Evolutionary conservation across 2,113 vertebrate species (phyloP).

Genomic region (Gavia stellata): DNA sequence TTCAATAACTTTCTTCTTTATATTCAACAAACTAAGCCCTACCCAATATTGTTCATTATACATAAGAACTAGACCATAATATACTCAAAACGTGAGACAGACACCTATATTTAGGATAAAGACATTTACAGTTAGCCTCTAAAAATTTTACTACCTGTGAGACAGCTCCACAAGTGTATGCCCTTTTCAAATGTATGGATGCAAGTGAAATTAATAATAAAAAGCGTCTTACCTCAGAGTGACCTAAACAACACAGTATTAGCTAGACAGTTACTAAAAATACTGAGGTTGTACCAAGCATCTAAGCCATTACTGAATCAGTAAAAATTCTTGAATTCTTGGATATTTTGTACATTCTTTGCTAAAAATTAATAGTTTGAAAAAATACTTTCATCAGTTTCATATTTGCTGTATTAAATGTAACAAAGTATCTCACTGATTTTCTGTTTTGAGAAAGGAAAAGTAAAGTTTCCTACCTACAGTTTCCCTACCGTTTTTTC

Average conservation of each 20-base stretch:
- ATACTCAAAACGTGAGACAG: not conserved
- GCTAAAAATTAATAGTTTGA: not conserved
- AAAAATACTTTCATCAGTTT: not conserved
- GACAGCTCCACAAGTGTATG: not conserved
- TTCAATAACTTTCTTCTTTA: not conserved
- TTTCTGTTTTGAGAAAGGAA: not conserved
- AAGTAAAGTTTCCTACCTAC: not conserved
- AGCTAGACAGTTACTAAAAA: not conserved
- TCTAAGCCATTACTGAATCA: not conserved
- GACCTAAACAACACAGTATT: not conserved
- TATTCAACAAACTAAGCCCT: not conserved
- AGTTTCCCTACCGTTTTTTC: not conserved
- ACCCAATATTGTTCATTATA: not conserved
- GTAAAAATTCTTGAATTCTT: not conserved
- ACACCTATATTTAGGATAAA: not conserved
- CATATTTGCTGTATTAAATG: not conserved
- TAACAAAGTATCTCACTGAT: not conserved
- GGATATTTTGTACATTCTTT: not conserved
- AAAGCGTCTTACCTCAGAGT: not conserved
- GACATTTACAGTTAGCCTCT: not conserved
- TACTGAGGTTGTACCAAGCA: not conserved
- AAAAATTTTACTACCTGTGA: not conserved
- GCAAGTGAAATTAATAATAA: not conserved
- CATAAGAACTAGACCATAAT: not conserved
- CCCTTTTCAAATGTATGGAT: not conserved